Evolutionary conservation across 2,113 vertebrate species (phyloP).

Genomic region (Prietella phreatophila): DNA sequence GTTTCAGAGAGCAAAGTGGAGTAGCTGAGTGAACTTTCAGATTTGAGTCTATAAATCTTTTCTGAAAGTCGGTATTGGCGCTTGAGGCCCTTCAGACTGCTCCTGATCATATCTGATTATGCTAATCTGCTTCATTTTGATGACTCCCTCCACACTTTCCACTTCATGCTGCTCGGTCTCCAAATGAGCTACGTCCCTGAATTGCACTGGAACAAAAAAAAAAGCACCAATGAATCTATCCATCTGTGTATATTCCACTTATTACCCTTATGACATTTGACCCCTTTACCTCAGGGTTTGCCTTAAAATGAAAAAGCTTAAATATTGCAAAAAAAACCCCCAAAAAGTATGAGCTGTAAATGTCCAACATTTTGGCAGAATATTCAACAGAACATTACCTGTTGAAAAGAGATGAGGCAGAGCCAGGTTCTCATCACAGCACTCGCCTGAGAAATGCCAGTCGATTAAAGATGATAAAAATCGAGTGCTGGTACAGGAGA

Average conservation of each 20-base stretch:
- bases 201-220: background rate
- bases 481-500: background rate
- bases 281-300: background rate
- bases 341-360: background rate
- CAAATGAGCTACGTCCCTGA: background rate
- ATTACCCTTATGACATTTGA: background rate
- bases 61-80: background rate
- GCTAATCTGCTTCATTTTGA: slow-evolving; percentile 20
- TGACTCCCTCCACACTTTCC: slow-evolving; percentile 8
- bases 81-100: background rate
- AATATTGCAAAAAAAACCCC: background rate
- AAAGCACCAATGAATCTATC: background rate
- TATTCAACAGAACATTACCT: background rate
- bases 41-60: slow-evolving; percentile 5
- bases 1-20: background rate
- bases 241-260: background rate
- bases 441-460: background rate
- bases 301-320: background rate
- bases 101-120: slow-evolving; percentile 28
- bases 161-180: slow-evolving; percentile 24
- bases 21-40: slow-evolving; percentile 4
- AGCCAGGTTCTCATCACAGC: background rate
- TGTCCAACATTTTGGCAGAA: background rate
- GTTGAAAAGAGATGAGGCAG: slow-evolving; percentile 9
- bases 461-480: slow-evolving; percentile 25